Evolutionary conservation across 2,797 vertebrate genomes (phyloP).

Genomic region (Tokudaia tokunoshimensis): DNA sequence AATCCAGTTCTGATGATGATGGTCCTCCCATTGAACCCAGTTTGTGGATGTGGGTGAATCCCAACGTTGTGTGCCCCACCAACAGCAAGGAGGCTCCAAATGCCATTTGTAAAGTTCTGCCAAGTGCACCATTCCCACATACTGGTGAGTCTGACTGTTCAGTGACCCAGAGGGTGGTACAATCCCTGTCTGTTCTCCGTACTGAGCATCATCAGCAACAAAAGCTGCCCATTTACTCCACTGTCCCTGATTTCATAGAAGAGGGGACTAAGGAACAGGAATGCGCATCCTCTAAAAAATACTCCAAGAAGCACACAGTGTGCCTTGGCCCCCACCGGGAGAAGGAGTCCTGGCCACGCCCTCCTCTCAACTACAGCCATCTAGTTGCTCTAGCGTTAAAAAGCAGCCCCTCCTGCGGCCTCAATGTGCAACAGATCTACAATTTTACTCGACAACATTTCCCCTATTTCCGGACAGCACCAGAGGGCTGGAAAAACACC

Average conservation of each 20-base stretch:
- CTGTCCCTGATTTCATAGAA: background rate
- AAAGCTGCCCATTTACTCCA: slow-evolving; percentile 10
- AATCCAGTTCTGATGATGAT: background rate
- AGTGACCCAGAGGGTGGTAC: background rate
- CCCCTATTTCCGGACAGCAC: slow-evolving; percentile 92
- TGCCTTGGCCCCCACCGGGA: slow-evolving; percentile 81
- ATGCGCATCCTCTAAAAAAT: background rate
- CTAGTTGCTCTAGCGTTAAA: slow-evolving; percentile 92
- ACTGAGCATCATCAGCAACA: background rate
- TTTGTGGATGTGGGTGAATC: slow-evolving; percentile 93
- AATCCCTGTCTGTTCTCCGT: background rate
- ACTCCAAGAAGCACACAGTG: background rate
- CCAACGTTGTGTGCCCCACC: slow-evolving; percentile 89
- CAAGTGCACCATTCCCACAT: background rate
- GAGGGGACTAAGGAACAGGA: background rate
- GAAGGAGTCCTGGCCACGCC: slow-evolving; percentile 90
- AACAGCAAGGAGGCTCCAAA: background rate
- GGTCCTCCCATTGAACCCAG: slow-evolving; percentile 87
- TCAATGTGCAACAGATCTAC: slow-evolving; percentile 94
- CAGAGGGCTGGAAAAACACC: slow-evolving; percentile 94
- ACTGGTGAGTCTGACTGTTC: background rate
- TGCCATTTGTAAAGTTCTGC: background rate
- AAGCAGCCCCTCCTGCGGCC: slow-evolving; percentile 89
- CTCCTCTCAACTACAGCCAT: slow-evolving; percentile 92
- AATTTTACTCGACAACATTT: slow-evolving; percentile 93